phyloP scores from a whole-genome alignment of 2,888 invertebrate genomes.

The Clunio marinus region DNA sequence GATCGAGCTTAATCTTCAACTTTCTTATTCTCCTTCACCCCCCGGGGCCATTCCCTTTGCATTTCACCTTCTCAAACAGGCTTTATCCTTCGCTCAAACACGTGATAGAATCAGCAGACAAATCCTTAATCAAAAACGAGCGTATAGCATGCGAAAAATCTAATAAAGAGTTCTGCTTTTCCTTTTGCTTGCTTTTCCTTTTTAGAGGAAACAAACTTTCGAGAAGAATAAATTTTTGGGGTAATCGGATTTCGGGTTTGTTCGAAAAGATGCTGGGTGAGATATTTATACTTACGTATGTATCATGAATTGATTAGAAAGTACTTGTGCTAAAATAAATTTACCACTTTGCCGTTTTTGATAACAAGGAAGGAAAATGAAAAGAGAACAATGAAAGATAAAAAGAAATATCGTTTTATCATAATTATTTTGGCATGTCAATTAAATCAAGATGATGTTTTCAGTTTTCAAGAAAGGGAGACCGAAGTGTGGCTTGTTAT shows the following conservation, averaged over 20 bases:
- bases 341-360: constrained; percentile 14
- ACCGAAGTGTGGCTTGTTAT: not conserved
- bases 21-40: not conserved
- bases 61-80: not conserved
- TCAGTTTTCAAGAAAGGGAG: not conserved
- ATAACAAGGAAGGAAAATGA: constrained; percentile 22
- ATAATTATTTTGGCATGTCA: constrained; percentile 27
- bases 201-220: constrained; percentile 18
- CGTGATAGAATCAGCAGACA: constrained; percentile 15
- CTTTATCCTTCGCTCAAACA: too few relatives aligned
- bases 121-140: constrained; percentile 17
- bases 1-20: not conserved
- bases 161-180: not conserved
- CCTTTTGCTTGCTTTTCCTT: too few relatives aligned
- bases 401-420: constrained; percentile 18
- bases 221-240: not conserved
- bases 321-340: constrained; percentile 11
- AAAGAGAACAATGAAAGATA: too few relatives aligned
- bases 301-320: constrained; percentile 12
- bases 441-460: constrained; percentile 10
- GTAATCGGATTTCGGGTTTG: constrained; percentile 11
- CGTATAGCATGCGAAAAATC: constrained; percentile 10
- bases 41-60: too few relatives aligned
- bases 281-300: too few relatives aligned
- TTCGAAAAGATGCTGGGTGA: too few relatives aligned